These are phyloP conservation scores for Dolichoris vasculosae DNA, from an alignment of 1,140 invertebrate genomes.

Conservation along the genomic window DNA sequence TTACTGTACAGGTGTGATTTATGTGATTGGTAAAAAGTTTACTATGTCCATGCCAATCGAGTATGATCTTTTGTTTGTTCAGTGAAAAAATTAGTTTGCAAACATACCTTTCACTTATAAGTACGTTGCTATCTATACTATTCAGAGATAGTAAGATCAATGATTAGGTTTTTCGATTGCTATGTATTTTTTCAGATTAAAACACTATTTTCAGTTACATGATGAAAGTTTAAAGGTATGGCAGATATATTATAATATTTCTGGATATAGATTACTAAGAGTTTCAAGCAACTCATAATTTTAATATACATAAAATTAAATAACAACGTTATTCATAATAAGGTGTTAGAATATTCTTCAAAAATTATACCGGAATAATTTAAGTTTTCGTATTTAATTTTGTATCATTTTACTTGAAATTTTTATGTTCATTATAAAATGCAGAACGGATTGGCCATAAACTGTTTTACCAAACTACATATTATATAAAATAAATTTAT, in stretches of 20 bases:
- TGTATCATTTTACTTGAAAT: constrained; percentile 6
- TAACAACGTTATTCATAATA: not conserved
- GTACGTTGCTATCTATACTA: not conserved
- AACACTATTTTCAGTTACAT: not conserved
- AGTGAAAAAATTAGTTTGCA: constrained; percentile 22
- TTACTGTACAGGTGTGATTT: constrained; percentile 25
- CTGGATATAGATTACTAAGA: not conserved
- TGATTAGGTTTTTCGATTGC: not conserved
- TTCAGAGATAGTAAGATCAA: constrained; percentile 1
- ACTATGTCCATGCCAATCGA: not conserved
- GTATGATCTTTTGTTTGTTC: constrained; percentile 44
- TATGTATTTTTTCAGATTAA: not conserved
- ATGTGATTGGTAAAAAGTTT: constrained; percentile 16
- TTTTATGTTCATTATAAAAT: not conserved
- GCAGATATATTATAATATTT: not conserved
- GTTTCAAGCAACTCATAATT: not conserved
- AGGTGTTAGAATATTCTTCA: not conserved
- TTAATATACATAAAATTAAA: not conserved
- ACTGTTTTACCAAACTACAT: not conserved
- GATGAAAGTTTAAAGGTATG: not conserved
- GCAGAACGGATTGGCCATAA: not conserved
- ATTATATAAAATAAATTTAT: constrained; percentile 14
- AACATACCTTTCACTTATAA: constrained; percentile 39
- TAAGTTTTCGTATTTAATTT: not conserved
- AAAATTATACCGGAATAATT: not conserved